Evolutionary conservation across 2,113 vertebrate species (phyloP).

Genomic region (Rhagologus leucostigma): DNA sequence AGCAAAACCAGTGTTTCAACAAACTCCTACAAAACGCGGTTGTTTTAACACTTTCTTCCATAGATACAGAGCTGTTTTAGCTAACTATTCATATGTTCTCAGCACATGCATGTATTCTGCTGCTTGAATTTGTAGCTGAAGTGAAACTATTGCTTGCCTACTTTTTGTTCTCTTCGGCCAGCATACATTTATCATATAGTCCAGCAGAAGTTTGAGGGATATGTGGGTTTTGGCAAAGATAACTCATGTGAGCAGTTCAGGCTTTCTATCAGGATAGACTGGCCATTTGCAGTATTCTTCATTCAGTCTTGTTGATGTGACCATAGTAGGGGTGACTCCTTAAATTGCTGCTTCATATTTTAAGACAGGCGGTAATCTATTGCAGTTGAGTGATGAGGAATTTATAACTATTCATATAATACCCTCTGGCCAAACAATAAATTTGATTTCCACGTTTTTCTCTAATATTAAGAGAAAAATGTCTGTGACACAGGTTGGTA

Average conservation of each 20-base stretch:
- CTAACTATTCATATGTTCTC: background rate
- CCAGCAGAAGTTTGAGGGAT: background rate
- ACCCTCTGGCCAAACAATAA: background rate
- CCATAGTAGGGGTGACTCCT: background rate
- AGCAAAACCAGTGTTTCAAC: background rate
- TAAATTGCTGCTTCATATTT: background rate
- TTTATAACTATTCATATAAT: background rate
- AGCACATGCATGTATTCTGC: background rate
- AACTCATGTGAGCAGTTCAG: background rate
- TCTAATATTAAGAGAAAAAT: background rate
- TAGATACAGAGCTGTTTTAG: background rate
- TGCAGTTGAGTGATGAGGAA: background rate
- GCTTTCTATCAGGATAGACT: background rate
- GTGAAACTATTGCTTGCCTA: background rate
- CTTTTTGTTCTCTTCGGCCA: background rate
- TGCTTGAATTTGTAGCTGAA: background rate
- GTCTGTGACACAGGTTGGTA: background rate
- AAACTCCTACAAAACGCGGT: background rate
- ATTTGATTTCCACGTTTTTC: background rate
- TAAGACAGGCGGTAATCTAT: background rate
- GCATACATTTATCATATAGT: rapidly evolving
- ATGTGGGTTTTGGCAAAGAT: background rate
- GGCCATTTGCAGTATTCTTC: background rate
- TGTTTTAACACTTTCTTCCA: background rate
- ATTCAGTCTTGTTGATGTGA: background rate